Percentiles rank a stretch among this genome's conserved stretches.
These are phyloP conservation scores for Contarinia nasturtii DNA, from an alignment of 1,140 invertebrate species.

Conservation along the genomic window DNA sequence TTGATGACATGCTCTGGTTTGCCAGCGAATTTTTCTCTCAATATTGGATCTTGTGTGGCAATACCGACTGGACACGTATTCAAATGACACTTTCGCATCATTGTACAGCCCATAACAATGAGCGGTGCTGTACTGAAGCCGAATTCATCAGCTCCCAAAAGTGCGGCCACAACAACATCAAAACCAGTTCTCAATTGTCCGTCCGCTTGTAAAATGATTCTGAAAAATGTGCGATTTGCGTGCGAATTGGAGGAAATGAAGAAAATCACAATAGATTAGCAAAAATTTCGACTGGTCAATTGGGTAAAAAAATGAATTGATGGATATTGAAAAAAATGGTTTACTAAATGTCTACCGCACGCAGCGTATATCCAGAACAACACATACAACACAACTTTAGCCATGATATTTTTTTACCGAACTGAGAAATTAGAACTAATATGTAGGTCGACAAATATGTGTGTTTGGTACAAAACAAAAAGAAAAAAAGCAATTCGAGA, in stretches of 20 bases:
- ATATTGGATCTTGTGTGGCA: constrained; percentile 88
- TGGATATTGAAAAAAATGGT: neutral
- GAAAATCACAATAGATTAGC: too few relatives aligned
- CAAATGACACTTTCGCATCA: constrained; percentile 99
- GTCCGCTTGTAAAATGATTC: constrained; percentile 88
- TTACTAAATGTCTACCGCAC: constrained; percentile 2
- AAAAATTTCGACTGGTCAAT: neutral
- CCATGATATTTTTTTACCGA: too few relatives aligned
- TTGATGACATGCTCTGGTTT: constrained; percentile 97
- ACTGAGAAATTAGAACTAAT: too few relatives aligned
- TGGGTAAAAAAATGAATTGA: too few relatives aligned
- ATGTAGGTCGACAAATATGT: too few relatives aligned
- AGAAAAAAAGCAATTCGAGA: constrained; percentile 3
- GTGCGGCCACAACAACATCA: constrained; percentile 89
- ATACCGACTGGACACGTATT: constrained; percentile 99
- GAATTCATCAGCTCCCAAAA: constrained; percentile 95
- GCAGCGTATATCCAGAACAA: neutral
- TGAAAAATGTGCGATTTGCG: constrained; percentile 11
- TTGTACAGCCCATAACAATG: constrained; percentile 94
- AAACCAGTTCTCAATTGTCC: constrained; percentile 86
- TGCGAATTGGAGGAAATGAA: too few relatives aligned
- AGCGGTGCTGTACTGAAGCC: constrained; percentile 97
- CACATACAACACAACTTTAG: neutral
- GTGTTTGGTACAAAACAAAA: neutral
- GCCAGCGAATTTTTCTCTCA: constrained; percentile 92